A percentile compares a stretch with the other conserved stretches of the same genome.
These are phyloP conservation scores for Neolamprologus variostigma DNA, from an alignment of 2,113 vertebrate species.

Conservation along the genomic window DNA sequence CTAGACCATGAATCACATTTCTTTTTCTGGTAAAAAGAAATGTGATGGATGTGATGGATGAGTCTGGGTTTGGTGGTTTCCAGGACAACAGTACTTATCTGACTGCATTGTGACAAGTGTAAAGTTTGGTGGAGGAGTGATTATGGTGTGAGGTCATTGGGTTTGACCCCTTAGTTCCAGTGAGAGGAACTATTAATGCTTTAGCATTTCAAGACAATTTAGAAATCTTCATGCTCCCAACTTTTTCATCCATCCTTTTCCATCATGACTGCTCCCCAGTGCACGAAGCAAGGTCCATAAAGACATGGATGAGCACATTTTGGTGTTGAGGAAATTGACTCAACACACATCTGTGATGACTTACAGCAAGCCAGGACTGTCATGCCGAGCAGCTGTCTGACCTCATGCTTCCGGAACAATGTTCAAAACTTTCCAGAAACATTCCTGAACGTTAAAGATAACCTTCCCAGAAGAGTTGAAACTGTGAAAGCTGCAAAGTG, in stretches of 20 bases:
- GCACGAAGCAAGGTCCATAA: not conserved
- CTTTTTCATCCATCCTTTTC: not conserved
- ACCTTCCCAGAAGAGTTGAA: not conserved
- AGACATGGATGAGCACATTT: not conserved
- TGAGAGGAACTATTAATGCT: not conserved
- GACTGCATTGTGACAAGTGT: not conserved
- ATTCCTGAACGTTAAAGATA: not conserved
- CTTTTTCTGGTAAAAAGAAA: too few relatives aligned
- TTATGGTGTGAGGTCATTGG: not conserved
- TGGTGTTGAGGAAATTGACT: not conserved
- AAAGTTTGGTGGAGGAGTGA: not conserved
- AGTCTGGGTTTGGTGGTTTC: not conserved
- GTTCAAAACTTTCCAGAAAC: not conserved
- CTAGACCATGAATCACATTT: not conserved
- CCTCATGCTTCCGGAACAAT: not conserved
- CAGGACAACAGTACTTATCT: not conserved
- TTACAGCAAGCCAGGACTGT: not conserved
- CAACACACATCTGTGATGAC: not conserved
- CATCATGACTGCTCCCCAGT: not conserved
- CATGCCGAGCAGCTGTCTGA: not conserved
- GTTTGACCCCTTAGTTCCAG: not conserved
- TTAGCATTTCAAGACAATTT: not conserved
- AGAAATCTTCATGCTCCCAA: not conserved
- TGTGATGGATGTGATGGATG: not conserved
- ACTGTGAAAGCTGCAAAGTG: not conserved